Percentiles rank a stretch among this genome's conserved stretches.
Evolutionary conservation across 2,888 invertebrate genomes (phyloP).

Genomic region (Caenorhabditis sulstoni): DNA sequence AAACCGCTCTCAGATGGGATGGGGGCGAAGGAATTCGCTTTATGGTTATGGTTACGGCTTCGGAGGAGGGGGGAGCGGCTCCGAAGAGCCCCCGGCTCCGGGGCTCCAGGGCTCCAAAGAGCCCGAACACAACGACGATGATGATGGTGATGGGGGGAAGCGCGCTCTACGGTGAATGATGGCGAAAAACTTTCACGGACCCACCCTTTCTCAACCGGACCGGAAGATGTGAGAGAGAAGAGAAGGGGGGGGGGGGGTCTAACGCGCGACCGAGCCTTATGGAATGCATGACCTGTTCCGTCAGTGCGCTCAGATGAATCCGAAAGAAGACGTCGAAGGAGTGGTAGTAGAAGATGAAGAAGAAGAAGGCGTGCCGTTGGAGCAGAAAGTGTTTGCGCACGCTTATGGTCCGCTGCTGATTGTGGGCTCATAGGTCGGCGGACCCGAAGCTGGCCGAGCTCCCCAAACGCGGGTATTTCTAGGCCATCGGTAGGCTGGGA

Average conservation of each 20-base stretch:
- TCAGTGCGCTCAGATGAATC: constrained; percentile 59
- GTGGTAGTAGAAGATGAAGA: too few species aligned
- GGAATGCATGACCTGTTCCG: constrained; percentile 58
- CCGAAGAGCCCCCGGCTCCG: background rate
- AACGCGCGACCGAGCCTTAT: constrained; percentile 60
- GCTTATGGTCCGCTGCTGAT: too few species aligned
- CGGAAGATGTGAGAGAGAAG: constrained; percentile 44
- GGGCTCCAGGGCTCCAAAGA: too few species aligned
- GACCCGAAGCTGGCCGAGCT: too few species aligned
- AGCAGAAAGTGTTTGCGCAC: constrained; percentile 10
- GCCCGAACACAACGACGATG: constrained; percentile 29
- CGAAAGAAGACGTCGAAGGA: too few species aligned
- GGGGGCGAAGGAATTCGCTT: constrained; percentile 31
- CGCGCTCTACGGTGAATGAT: background rate
- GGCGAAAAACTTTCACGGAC: too few species aligned
- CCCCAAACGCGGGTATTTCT: too few species aligned
- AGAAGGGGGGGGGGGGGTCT: constrained; percentile 8
- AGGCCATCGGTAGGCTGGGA: too few species aligned
- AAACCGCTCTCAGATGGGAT: constrained; percentile 34
- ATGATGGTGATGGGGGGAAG: constrained; percentile 35
- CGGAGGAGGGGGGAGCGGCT: background rate
- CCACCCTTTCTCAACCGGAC: constrained; percentile 57
- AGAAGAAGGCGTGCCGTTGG: constrained; percentile 25
- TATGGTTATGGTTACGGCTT: constrained; percentile 58
- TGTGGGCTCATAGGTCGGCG: too few species aligned